Conservation (phyloP, 2,113 vertebrate genomes). For the Silurus meridionalis region DNA sequence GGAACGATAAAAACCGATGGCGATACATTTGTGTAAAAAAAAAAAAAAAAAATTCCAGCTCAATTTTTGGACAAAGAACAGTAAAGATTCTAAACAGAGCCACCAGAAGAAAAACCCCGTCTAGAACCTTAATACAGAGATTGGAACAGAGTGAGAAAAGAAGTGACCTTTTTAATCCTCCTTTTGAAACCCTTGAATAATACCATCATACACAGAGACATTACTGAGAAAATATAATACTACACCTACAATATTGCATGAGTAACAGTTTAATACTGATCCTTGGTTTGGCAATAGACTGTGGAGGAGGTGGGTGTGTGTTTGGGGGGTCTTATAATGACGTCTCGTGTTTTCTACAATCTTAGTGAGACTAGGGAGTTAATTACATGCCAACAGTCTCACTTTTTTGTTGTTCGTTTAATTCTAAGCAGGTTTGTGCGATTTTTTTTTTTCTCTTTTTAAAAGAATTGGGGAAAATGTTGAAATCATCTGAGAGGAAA, state of each 20-base stretch:
- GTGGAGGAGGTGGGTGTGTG: not conserved
- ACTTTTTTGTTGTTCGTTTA: not conserved
- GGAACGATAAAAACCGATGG: conserved; percentile 49
- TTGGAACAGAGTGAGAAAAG: too few species aligned
- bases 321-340: too few species aligned
- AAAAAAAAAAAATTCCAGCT: not conserved
- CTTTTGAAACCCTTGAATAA: not conserved
- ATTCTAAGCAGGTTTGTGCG: not conserved
- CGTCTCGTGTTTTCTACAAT: not conserved
- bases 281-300: conserved; percentile 46
- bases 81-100: not conserved
- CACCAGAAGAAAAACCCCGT: not conserved
- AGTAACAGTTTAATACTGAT: conserved; percentile 42
- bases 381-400: not conserved
- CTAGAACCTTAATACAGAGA: not conserved
- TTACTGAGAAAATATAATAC: not conserved
- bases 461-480: too few species aligned
- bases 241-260: conserved; percentile 17
- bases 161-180: not conserved
- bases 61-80: not conserved
- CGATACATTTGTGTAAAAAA: conserved; percentile 6
- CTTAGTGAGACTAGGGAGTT: not conserved
- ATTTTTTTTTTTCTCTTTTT: not conserved
- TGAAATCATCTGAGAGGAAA: too few species aligned
- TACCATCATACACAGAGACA: not conserved